Conservation (phyloP, 2,888 invertebrate species). For the Erebia palarica region DNA sequence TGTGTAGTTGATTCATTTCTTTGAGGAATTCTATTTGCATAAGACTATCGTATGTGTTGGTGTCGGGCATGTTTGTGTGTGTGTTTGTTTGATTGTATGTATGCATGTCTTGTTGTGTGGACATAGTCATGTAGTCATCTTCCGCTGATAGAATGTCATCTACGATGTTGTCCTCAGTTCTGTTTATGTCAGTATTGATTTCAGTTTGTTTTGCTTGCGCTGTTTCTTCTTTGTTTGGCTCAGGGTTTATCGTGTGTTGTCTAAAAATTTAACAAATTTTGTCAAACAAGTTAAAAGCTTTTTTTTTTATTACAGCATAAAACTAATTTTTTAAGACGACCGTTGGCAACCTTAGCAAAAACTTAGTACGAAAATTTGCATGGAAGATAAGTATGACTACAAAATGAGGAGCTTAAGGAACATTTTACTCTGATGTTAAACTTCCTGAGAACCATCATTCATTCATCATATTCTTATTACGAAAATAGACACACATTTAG, state of each 20-base stretch:
- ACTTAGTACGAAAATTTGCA: too few relatives aligned
- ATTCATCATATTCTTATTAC: too few relatives aligned
- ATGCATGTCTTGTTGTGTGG: slow-evolving; percentile 58
- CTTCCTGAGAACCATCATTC: too few relatives aligned
- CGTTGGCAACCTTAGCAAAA: too few relatives aligned
- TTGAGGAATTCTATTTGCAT: slow-evolving; percentile 73
- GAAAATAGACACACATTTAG: too few relatives aligned
- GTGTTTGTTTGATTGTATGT: slow-evolving; percentile 39
- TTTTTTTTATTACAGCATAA: neutral
- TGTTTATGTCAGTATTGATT: slow-evolving; percentile 46
- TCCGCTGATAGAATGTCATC: slow-evolving; percentile 75
- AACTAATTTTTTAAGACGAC: too few relatives aligned
- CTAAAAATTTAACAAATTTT: slow-evolving; percentile 39
- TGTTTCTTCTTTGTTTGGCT: slow-evolving; percentile 49
- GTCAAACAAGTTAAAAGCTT: neutral
- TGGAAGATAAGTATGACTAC: too few relatives aligned
- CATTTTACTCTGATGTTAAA: too few relatives aligned
- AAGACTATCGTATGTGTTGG: slow-evolving; percentile 55
- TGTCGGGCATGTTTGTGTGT: slow-evolving; percentile 46
- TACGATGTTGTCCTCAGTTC: slow-evolving; percentile 72
- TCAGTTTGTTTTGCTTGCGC: slow-evolving; percentile 38
- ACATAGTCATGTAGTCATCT: slow-evolving; percentile 71
- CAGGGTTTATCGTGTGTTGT: slow-evolving; percentile 52
- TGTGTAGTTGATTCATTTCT: slow-evolving; percentile 73
- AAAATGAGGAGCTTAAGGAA: too few relatives aligned